Evolutionary conservation across 37 sponge, comb jelly and placozoan genomes (phyloP), one percentile per base, ranked within the genome.

Genomic region (Dysidea cf. avara): DNA sequence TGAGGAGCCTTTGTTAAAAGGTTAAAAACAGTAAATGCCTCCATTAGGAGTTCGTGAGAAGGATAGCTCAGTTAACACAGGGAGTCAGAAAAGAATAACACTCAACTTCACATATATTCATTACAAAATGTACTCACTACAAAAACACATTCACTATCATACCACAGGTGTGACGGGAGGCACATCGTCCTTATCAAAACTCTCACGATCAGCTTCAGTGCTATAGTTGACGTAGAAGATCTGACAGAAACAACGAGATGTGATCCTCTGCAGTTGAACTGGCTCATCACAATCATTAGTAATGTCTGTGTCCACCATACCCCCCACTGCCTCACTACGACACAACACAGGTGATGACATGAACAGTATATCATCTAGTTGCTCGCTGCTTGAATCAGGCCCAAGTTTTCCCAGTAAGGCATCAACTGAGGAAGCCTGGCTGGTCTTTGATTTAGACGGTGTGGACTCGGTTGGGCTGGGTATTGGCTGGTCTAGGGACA

Each of bases 161-260:
- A 57, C 60, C 60, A 57, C 30, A 12, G 60, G 32, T 57, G 60
- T 31, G 60, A 57, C 60, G 11, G 32, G 60, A 12, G 30, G 60
- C 5, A 43, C 46, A 43, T 9, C 9, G 46, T 43, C 46, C 9
- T 6, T 32, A 60, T 11, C 61, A 60, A 11, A 16, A 32, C 29
- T 21, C 32, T 26, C 28, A 1, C 30, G 66, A 2, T 74, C 75
- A 33, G n/a, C 70, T 26, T 47, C 75, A 24, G 21, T 26, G 4
- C 82, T 76, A 60, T 83, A 93, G 0, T 69, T 58, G 32, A 88
- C 79, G 35, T 86, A 93, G 72, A 78, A 81, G 9, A 93, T 61
- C 22, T 93, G 80, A 30, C 91, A 89, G 64, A 83, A 77, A 38
- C 94, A 90, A n/a, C 87, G 83, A 4, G 94, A 82, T 17, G 87